phyloP scores from a whole-genome alignment of 2,113 vertebrate genomes.

The Serilophus lunatus region DNA sequence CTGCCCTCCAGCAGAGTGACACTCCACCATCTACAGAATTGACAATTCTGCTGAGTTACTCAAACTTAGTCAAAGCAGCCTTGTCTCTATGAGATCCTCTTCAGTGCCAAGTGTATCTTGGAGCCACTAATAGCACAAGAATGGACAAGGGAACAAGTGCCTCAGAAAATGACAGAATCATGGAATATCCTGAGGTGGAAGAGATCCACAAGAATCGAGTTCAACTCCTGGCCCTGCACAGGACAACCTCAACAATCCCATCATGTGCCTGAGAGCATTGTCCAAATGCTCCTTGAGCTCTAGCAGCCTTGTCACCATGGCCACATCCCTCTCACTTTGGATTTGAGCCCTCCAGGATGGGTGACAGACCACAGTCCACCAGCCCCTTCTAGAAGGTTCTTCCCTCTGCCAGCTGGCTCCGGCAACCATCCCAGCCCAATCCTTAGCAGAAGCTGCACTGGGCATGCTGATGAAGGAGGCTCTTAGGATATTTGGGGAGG shows the following conservation, averaged over 20 bases:
- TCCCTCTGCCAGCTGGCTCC: neutral
- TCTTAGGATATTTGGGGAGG: neutral
- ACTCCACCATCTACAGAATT: neutral
- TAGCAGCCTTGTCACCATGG: neutral
- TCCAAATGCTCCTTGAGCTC: neutral
- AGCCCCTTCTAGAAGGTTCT: neutral
- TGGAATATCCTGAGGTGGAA: too few species aligned
- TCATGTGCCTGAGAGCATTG: neutral
- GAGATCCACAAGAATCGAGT: neutral
- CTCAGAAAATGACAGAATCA: neutral
- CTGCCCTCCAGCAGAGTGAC: too few species aligned
- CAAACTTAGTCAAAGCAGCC: neutral
- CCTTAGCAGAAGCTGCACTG: neutral
- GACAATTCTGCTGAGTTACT: neutral
- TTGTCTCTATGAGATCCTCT: rapidly evolving
- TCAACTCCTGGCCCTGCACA: neutral
- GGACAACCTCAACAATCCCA: neutral
- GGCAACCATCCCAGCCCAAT: neutral
- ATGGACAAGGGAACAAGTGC: neutral
- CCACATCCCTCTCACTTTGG: neutral
- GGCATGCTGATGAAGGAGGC: neutral
- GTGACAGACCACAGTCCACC: neutral
- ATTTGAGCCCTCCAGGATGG: neutral
- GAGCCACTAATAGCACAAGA: neutral
- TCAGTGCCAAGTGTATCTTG: rapidly evolving